Evolutionary conservation across 2,888 invertebrate genomes (phyloP).

Genomic region (Muscina levida): DNA sequence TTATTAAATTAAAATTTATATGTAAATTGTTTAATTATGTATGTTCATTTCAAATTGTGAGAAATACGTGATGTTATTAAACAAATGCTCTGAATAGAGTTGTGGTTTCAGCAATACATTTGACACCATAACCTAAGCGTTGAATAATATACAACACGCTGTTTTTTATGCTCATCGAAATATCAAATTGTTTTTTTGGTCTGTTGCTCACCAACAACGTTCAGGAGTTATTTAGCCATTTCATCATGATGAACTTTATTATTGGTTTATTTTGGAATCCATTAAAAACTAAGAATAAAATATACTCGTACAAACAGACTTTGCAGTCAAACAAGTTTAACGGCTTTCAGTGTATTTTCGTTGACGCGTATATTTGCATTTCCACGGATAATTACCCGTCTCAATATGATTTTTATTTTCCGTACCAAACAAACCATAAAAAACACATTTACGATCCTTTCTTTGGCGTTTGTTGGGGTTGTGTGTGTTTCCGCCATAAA

Average conservation of each 20-base stretch:
- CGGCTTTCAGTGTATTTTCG: not conserved
- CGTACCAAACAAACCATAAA: constrained; percentile 38
- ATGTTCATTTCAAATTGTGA: not conserved
- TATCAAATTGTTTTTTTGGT: too few relatives aligned
- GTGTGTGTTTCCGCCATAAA: constrained; percentile 54
- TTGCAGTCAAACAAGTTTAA: not conserved
- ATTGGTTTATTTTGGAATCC: not conserved
- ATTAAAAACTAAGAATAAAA: constrained; percentile 1
- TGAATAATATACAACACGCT: too few relatives aligned
- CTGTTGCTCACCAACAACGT: too few relatives aligned
- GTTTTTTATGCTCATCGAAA: too few relatives aligned
- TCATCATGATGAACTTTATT: not conserved
- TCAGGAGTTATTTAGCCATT: too few relatives aligned
- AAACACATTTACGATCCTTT: constrained; percentile 55
- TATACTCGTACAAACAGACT: not conserved
- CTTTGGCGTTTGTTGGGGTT: constrained; percentile 1
- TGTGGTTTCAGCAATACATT: too few relatives aligned
- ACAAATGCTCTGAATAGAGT: too few relatives aligned
- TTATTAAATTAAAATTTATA: not conserved
- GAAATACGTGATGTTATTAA: constrained; percentile 10
- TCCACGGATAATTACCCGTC: constrained; percentile 27
- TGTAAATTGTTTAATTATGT: not conserved
- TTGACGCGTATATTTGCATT: constrained; percentile 20
- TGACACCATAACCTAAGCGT: too few relatives aligned
- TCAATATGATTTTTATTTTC: constrained; percentile 30